Conservation (phyloP, 1,140 invertebrate genomes). For the Cydia fagiglandana region DNA sequence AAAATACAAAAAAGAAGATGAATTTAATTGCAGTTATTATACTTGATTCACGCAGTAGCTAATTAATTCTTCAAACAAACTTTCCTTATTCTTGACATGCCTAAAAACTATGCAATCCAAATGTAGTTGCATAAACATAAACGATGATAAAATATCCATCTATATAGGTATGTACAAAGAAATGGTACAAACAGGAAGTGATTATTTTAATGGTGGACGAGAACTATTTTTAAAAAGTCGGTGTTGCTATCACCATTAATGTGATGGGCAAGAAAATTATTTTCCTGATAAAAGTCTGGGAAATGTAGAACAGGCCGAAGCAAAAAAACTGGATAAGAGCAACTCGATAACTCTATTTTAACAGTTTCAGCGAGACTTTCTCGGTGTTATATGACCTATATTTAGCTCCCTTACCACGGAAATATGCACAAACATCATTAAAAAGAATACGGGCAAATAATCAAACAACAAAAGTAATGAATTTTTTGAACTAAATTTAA, state of each 20-base stretch:
- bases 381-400: too few relatives aligned
- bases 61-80: too few relatives aligned
- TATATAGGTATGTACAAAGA: not conserved
- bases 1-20: too few relatives aligned
- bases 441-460: too few relatives aligned
- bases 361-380: not conserved
- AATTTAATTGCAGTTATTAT: too few relatives aligned
- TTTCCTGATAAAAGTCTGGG: slow-evolving; percentile 56
- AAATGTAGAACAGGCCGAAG: slow-evolving; percentile 40
- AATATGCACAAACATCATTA: too few relatives aligned
- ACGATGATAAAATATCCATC: not conserved
- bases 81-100: too few relatives aligned
- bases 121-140: not conserved
- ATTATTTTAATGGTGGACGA: slow-evolving; percentile 71
- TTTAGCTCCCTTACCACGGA: too few relatives aligned
- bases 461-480: too few relatives aligned
- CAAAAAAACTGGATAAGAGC: not conserved
- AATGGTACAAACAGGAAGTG: slow-evolving; percentile 47
- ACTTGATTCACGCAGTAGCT: too few relatives aligned
- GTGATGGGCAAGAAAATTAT: slow-evolving; percentile 61
- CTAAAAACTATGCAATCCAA: not conserved
- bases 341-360: not conserved
- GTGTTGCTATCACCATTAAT: slow-evolving; percentile 63
- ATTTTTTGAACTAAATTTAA: too few relatives aligned
- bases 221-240: slow-evolving; percentile 62